Evolutionary conservation across 2,113 vertebrate genomes (phyloP).

Genomic region (Egretta garzetta): DNA sequence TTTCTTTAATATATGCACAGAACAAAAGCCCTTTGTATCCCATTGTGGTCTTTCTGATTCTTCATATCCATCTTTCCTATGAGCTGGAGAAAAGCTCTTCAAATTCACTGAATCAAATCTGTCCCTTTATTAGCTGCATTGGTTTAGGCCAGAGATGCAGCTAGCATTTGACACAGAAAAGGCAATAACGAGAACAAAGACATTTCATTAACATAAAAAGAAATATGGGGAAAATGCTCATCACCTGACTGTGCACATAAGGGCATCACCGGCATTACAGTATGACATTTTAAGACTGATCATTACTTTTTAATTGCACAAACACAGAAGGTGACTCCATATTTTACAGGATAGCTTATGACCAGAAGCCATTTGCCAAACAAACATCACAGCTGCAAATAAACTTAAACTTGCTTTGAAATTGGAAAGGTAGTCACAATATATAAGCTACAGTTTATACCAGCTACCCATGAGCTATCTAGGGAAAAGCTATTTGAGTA

Average conservation of each 20-base stretch:
- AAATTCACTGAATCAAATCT: neutral
- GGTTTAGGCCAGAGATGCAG: neutral
- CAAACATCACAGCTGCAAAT: neutral
- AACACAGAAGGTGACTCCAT: neutral
- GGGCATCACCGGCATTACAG: neutral
- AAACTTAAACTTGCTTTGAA: neutral
- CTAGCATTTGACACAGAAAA: neutral
- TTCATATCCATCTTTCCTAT: neutral
- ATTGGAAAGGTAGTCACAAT: neutral
- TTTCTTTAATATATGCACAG: neutral
- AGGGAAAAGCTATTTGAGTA: neutral
- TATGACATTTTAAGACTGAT: neutral
- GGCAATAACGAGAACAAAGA: neutral
- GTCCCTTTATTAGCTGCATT: neutral
- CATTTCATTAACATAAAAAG: neutral
- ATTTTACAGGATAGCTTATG: neutral
- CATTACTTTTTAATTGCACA: neutral
- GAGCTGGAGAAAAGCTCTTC: neutral
- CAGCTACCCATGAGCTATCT: neutral
- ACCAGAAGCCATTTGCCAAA: neutral
- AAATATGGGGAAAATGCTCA: neutral
- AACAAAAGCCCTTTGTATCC: neutral
- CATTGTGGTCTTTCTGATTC: neutral
- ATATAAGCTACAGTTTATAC: neutral
- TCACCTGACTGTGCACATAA: neutral